Evolutionary conservation across 2,797 vertebrate genomes (phyloP).

Genomic region (Columba guinea): DNA sequence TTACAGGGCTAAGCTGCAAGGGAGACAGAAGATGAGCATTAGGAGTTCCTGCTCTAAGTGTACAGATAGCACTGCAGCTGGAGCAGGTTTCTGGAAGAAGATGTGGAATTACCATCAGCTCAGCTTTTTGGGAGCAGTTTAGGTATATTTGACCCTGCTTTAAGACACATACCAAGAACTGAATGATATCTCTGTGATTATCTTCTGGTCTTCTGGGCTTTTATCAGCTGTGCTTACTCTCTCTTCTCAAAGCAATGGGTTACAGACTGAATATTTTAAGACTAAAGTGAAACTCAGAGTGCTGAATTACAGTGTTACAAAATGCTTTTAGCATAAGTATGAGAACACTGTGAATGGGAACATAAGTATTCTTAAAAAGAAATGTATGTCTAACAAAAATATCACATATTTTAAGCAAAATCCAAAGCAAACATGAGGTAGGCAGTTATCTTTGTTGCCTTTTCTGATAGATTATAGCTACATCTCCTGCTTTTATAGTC

Average conservation of each 20-base stretch:
- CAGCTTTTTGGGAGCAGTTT: background rate
- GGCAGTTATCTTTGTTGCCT: background rate
- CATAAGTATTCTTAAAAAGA: background rate
- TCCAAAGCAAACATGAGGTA: background rate
- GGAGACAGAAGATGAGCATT: background rate
- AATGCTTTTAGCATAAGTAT: slow-evolving; percentile 7
- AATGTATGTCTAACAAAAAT: background rate
- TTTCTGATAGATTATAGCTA: background rate
- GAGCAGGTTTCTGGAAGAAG: background rate
- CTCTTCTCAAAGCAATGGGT: background rate
- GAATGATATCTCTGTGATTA: background rate
- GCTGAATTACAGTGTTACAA: background rate
- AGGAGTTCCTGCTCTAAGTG: background rate
- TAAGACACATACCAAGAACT: background rate
- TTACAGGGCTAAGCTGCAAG: background rate
- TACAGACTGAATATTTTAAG: background rate
- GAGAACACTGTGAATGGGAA: background rate
- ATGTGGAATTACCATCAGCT: background rate
- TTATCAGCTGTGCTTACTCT: background rate
- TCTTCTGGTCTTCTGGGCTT: background rate
- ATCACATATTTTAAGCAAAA: background rate
- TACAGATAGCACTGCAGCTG: background rate
- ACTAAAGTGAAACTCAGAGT: background rate
- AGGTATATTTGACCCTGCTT: background rate
- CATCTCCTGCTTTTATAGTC: background rate